Evolutionary conservation across 2,113 vertebrate genomes (phyloP), one percentile per base, ranked within the genome.

Genomic region (Phyllostomus discolor): DNA sequence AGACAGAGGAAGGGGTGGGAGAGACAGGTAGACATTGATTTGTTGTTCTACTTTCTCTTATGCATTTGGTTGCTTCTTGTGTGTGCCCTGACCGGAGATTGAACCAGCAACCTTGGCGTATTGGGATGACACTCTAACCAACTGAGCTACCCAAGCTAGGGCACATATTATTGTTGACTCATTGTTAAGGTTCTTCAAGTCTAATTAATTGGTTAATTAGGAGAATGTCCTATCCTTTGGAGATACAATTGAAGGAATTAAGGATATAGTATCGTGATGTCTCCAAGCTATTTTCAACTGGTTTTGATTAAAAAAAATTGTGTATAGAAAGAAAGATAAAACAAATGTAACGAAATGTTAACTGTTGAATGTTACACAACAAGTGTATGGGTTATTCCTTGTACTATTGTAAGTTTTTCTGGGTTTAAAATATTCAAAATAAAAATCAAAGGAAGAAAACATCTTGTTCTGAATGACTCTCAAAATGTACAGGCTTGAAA

Each of bases 401-500:
- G 35, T 52, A 79, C 19, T 93, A 28, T 64, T 88, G 38, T 43
- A 28, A 16, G 76, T 80, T 89, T 82, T 16, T 62, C 1, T 76
- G 89, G 41, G 15, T 82, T 93, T 96, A 78, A 92, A 87, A 96
- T 92, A 90, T 6, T 92, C 59, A 96, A 81, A 92, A 54, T 94
- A 59, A 94, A 91, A 94, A 91, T 91, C 10, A 80, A 83, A 11
- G 41, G 81, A 22, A 38, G 22, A 28, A 83, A 81, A n/a, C 5
- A 57, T 1, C 28, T 97, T 79, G n/a, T 88, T 95, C 19, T 91
- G 57, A 79, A 75, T 95, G 88, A 90, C 66, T 85, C 66, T 91
- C 22, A 83, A 64, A 80, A 54, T 95, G 17, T 88, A 84, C 26
- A 81, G 69, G 11, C 33, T 76, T 84, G 35, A 73, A 91, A 79